These are phyloP conservation scores for Myoxocephalus aenaeus DNA, from an alignment of 2,797 vertebrate genomes.

Conservation along the genomic window DNA sequence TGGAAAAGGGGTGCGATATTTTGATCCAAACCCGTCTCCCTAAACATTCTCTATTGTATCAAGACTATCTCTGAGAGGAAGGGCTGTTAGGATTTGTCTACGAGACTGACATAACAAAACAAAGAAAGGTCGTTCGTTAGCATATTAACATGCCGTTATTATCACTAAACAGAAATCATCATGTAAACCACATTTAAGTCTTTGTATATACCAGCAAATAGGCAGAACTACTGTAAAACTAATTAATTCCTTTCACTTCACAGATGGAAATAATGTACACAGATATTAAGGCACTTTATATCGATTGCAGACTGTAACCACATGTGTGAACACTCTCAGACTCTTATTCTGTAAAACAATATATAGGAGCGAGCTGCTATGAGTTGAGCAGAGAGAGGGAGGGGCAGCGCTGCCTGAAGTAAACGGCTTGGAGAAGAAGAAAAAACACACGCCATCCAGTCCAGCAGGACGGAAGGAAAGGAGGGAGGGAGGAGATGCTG, in stretches of 20 bases:
- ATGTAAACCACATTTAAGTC: not conserved
- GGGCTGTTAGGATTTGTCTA: no score
- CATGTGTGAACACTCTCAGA: not conserved
- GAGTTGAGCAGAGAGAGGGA: conserved; percentile 1
- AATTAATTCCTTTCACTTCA: not conserved
- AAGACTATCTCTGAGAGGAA: no score
- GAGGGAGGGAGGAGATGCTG: conserved; percentile 29
- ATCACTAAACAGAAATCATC: no score
- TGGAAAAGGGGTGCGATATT: not conserved
- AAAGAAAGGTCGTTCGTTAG: no score
- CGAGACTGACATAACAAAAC: no score
- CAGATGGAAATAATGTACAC: not conserved
- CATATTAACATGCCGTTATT: no score
- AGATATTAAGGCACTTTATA: not conserved
- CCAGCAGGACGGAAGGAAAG: conserved; percentile 43
- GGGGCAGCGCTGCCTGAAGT: not conserved
- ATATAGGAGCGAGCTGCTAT: not conserved
- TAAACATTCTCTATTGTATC: no score
- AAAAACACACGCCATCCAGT: conserved; percentile 22
- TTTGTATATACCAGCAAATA: not conserved
- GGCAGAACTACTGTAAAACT: not conserved
- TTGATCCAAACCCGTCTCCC: no score
- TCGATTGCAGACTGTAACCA: not conserved
- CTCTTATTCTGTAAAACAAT: not conserved
- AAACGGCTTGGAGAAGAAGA: conserved; percentile 15